Base-by-base conservation (phyloP, 1,140 invertebrate genomes). In the Antheraea mylitta region DNA sequence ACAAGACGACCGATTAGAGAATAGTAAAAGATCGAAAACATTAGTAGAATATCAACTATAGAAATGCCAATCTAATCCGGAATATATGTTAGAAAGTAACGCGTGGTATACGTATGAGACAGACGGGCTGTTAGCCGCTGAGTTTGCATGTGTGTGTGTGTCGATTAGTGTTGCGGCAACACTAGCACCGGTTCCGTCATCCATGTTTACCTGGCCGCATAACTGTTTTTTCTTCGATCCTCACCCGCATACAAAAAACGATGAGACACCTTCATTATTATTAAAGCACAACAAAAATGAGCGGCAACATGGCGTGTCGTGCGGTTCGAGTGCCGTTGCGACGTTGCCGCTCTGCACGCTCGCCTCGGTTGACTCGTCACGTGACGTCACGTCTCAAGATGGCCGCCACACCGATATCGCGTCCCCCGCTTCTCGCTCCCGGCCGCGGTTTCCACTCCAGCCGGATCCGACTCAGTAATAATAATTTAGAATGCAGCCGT, bases 361-460 rank as follows among this genome's bases (percentile, higher is more conserved):
- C 22, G 22, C 22, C 22, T 86, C 85, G 83, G 84, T 83, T 90
- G 85, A 90, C 86, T 92, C 90, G 90, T 92, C 90, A 92, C 87
- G 90, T 92, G 90, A 92, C 90, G 90, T 92, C 90, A 92, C 87
- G 86, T 92, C 89, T 92, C 88, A 92, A 92, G 87, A 90, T 92
- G 89, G 89, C 89, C 83, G 89, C 86, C 86, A 80, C 73, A 85
- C 87, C 86, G 88, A 83, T 30, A 30, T 86, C 81, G 74, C 78
- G 81, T 81, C 80, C 80, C 86, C 82, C 85, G 22, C 4, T 80
- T 77, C 81, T 81, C 62, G 45, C 45, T 61, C 19, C 30, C 63
- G 30, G 58, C 68, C 82, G 82, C 74, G 83, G 80, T 82, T 85
- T 81, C 85, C 83, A 86, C 83, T 83, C 83, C 83, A 86, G 83